Percentiles rank a stretch among this genome's conserved stretches.
Conservation (phyloP, 2,797 vertebrate species). For the Orientallactaga sibirica region DNA sequence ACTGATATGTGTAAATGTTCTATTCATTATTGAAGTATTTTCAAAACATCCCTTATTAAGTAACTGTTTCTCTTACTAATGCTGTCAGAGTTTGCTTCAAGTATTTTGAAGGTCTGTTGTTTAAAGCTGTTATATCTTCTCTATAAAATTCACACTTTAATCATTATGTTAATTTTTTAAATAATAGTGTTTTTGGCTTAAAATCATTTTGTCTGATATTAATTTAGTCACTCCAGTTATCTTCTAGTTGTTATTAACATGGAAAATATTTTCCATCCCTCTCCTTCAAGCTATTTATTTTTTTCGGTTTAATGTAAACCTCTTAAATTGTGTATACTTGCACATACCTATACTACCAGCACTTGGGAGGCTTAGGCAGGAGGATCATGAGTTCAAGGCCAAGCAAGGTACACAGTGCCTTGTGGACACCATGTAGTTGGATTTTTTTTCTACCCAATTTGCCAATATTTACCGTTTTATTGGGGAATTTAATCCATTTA, state of each 20-base stretch:
- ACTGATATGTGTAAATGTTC: not conserved
- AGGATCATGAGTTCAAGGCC: not conserved
- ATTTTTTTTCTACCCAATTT: not conserved
- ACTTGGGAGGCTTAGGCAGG: not conserved
- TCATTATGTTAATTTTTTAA: not conserved
- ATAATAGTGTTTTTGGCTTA: not conserved
- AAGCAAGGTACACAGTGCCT: not conserved
- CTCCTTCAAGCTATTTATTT: not conserved
- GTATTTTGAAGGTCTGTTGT: not conserved
- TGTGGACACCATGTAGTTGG: not conserved
- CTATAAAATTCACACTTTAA: not conserved
- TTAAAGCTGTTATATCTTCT: not conserved
- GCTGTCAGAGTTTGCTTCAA: not conserved
- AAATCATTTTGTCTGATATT: not conserved
- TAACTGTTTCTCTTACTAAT: not conserved
- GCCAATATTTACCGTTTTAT: not conserved
- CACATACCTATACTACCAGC: not conserved
- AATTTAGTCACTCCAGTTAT: not conserved
- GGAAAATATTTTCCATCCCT: not conserved
- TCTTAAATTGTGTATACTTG: not conserved
- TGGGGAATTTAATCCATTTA: not conserved
- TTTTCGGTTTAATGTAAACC: not conserved
- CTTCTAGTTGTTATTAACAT: not conserved
- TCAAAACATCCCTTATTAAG: not conserved
- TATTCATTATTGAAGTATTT: not conserved